Base-by-base conservation (phyloP, 1,140 invertebrate species). In the Listronotus oregonensis region DNA sequence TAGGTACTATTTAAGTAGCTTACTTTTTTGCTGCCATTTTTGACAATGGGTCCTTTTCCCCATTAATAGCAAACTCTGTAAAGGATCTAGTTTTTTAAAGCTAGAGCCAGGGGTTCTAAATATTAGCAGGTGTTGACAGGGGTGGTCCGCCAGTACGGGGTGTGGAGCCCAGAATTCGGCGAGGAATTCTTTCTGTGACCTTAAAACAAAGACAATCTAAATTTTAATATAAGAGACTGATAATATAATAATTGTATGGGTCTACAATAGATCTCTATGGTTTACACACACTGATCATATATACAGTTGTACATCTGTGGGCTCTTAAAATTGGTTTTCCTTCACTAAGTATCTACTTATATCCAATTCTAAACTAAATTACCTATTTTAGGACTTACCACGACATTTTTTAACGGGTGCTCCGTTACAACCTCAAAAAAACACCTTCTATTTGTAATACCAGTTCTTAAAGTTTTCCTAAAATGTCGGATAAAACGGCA, bases 41-140 rank as follows among this genome's bases (percentile, higher is more conserved):
- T 15, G 85, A 84, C 34, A 88, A 78, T 21, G 87, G 87, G 79
- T 89, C 87, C 69, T 85, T 78, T 72, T 88, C 85, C 72, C 89
- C 84, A 44, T 65, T 59, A 12, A 82, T 80, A 4, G 85, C 85
- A 81, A 91, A 89, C 68, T 89, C 85, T 27, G 86, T 86, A 92
- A 80, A 1, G 90, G 90, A 82, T 92, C 90, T n/a, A 83, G 82
- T 12, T 88, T 89, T 91, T 89, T 7, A 91, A 73, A 51, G 86
- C 84, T 39, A 83, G 81, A 60, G 79, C 79, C 5, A 90, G 75
- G 31, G 85, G 85, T 79, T 90, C 86, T 2, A 72, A 21, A 81
- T 71, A 69, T 77, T 71, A 32, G 80, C 63, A 42, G 81, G 74
- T 27, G 77, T 79, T 70, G 82, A 81, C n/a, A 79, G 81, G 79